Conservation (phyloP, 1,140 invertebrate species). For the Pachyrhynchus sulphureomaculatus region DNA sequence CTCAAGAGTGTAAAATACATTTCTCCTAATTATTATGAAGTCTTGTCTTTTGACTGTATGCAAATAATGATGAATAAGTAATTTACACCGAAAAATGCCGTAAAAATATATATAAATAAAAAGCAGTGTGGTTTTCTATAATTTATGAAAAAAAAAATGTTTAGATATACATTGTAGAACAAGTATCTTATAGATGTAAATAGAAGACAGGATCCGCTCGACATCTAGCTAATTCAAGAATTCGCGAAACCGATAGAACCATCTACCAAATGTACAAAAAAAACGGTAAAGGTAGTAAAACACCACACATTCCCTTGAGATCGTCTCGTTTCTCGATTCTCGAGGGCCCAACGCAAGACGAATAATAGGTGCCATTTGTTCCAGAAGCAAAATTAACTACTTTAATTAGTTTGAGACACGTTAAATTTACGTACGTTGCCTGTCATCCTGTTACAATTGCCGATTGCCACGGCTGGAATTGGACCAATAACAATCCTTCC, state of each 20-base stretch:
- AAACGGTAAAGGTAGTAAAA: constrained; percentile 1
- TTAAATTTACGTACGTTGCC: constrained; percentile 49
- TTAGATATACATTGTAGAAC: too few species aligned
- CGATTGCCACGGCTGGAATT: constrained; percentile 34
- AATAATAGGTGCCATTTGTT: constrained; percentile 48
- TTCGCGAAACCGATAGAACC: neutral
- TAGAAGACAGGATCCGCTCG: neutral
- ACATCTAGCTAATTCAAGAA: neutral
- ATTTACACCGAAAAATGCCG: too few species aligned
- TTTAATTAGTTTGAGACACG: constrained; percentile 52
- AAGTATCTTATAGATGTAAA: too few species aligned
- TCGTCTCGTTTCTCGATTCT: constrained; percentile 20
- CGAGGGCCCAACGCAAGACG: constrained; percentile 31
- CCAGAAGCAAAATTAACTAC: constrained; percentile 50
- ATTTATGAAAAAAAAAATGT: too few species aligned
- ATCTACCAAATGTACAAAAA: constrained; percentile 2
- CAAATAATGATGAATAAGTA: too few species aligned
- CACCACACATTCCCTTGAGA: constrained; percentile 8
- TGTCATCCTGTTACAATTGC: constrained; percentile 44
- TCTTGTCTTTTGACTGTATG: too few species aligned
- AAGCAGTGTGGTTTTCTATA: too few species aligned
- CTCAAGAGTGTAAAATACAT: too few species aligned
- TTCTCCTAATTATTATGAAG: too few species aligned
- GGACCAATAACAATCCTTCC: constrained; percentile 6
- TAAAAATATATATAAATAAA: too few species aligned